These are phyloP conservation scores for Drosophila buzzatii DNA, from an alignment of 2,888 invertebrate genomes.

Conservation along the genomic window DNA sequence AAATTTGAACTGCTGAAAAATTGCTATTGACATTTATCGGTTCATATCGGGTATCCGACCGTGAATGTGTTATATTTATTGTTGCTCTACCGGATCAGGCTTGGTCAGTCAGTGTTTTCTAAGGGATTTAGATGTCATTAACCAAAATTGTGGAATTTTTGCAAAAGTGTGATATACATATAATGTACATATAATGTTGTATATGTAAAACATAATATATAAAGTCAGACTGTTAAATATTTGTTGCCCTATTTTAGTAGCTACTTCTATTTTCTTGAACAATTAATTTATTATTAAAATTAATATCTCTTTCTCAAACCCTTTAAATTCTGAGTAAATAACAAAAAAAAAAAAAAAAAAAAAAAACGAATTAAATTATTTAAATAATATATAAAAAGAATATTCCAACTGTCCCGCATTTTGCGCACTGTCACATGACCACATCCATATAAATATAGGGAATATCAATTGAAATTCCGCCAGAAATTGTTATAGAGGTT, in stretches of 20 bases:
- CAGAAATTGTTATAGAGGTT: not conserved
- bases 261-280: too few species aligned
- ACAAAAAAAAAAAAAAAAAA: too few species aligned
- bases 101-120: not conserved
- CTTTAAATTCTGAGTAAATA: too few species aligned
- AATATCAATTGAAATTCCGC: not conserved
- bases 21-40: not conserved
- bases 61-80: not conserved
- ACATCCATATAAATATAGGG: too few species aligned
- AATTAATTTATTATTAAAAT: too few species aligned
- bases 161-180: not conserved
- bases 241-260: too few species aligned
- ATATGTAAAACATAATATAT: not conserved
- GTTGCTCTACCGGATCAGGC: not conserved
- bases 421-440: not conserved
- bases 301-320: too few species aligned
- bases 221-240: not conserved
- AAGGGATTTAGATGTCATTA: not conserved
- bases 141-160: not conserved
- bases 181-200: not conserved
- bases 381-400: too few species aligned
- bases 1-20: constrained; percentile 1
- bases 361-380: too few species aligned
- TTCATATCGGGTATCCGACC: not conserved
- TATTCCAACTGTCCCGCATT: too few species aligned